phyloP scores from a whole-genome alignment of 2,113 vertebrate species.

The Clupea harengus region DNA sequence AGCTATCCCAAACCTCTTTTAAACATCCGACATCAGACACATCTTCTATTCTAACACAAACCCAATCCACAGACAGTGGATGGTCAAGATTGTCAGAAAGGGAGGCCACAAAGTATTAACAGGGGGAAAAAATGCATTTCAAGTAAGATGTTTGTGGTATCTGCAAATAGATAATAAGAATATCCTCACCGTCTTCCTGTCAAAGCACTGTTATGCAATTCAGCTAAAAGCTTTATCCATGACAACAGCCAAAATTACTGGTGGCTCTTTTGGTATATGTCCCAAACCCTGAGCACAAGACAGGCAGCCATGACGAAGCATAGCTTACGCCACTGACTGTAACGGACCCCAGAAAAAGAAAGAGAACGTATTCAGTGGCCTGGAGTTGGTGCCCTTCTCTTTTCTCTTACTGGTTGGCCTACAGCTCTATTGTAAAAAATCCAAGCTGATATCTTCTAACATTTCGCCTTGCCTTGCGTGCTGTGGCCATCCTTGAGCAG shows the following conservation, averaged over 20 bases:
- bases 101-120: not conserved
- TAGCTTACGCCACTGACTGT: not conserved
- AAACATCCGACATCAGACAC: not conserved
- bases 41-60: not conserved
- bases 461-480: not conserved
- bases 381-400: not conserved
- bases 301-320: not conserved
- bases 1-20: not conserved
- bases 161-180: not conserved
- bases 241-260: not conserved
- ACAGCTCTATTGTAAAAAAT: not conserved
- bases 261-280: not conserved
- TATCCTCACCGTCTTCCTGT: not conserved
- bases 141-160: not conserved
- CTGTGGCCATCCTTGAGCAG: not conserved
- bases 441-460: not conserved
- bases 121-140: not conserved
- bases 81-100: not conserved
- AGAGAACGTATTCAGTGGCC: not conserved
- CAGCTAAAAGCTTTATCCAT: not conserved
- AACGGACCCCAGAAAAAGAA: not conserved
- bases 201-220: not conserved
- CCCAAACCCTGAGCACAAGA: not conserved
- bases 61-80: not conserved
- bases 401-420: not conserved